Conservation (phyloP, 2,797 vertebrate genomes). For the Cuniculus paca region DNA sequence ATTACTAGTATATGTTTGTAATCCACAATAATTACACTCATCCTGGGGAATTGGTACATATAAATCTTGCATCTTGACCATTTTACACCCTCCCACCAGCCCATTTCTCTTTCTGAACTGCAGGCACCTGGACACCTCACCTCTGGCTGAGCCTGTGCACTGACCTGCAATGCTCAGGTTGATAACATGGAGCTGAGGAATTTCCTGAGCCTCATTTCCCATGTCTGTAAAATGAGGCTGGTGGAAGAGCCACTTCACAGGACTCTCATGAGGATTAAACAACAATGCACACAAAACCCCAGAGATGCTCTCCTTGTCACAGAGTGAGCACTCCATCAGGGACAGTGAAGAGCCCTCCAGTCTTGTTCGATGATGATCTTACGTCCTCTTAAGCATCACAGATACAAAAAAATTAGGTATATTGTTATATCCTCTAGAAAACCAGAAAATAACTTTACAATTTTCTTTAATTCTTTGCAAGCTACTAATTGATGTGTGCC, state of each 20-base stretch:
- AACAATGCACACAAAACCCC: neutral
- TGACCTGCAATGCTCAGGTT: neutral
- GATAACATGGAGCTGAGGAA: neutral
- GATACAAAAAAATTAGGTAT: neutral
- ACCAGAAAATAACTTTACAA: neutral
- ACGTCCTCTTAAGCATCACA: neutral
- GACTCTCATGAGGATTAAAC: neutral
- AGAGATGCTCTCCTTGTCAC: fast-evolving
- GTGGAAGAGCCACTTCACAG: neutral
- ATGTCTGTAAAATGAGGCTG: neutral
- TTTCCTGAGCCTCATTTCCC: neutral
- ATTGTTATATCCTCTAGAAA: neutral
- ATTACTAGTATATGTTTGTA: neutral
- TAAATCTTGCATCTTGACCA: neutral
- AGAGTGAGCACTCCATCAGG: neutral
- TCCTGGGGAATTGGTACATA: neutral
- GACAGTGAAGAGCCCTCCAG: neutral
- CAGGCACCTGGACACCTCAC: neutral
- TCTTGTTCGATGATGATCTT: neutral
- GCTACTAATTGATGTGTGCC: conserved; percentile 34
- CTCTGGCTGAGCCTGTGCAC: neutral
- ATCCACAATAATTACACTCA: neutral
- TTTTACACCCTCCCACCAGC: neutral
- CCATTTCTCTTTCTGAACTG: neutral
- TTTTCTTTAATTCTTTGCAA: conserved; percentile 42